Base-by-base conservation (phyloP, 2,888 invertebrate genomes). In the Ophioninae sp. region DNA sequence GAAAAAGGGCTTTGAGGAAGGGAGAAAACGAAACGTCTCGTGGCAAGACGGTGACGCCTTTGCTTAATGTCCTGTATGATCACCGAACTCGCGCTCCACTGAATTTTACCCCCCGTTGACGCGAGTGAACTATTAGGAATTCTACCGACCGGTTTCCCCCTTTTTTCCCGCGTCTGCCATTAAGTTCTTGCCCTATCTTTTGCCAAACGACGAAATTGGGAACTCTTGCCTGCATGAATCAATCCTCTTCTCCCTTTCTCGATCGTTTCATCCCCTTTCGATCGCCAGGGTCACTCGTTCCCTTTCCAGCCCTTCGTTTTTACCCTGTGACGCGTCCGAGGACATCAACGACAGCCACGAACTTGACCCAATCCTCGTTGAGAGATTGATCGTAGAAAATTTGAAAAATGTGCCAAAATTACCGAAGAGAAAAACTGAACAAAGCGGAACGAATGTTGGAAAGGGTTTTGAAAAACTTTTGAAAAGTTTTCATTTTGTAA, bases 11-110 rank as follows among this genome's bases (percentile, higher is more conserved):
- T 44, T 57, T 30, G 21, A 73, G 62, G 59, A 73, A 65, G 77
- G 59, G 73, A 67, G 67, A 84, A 76, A 79, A 79, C 21, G 21
- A 59, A 50, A 50, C 13, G 80, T 72, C 74, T 77, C 76, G 69
- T 79, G 84, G 82, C 84, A 81, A 82, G 85, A 86, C 91, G 92
- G 88, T 90, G 90, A 90, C 90, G 88, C 88, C 89, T 86, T 73
- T 92, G 92, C 87, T 93, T 92, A 93, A 93, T 93, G 93, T 93
- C 90, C 92, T 91, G 92, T 92, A 85, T 93, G 93, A 93, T 93
- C 92, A 92, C 91, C 89, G 90, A 84, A 88, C 89, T 91, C 92
- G 86, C 87, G 90, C 92, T 91, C 88, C 89, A 91, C 76, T 91
- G 92, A 91, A 90, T 90, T 90, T 90, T 89, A 91, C 91, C 91